Percentiles rank a stretch among this genome's conserved stretches.
These are phyloP conservation scores for Pluvialis apricaria DNA, from an alignment of 2,113 vertebrate species.

Conservation along the genomic window DNA sequence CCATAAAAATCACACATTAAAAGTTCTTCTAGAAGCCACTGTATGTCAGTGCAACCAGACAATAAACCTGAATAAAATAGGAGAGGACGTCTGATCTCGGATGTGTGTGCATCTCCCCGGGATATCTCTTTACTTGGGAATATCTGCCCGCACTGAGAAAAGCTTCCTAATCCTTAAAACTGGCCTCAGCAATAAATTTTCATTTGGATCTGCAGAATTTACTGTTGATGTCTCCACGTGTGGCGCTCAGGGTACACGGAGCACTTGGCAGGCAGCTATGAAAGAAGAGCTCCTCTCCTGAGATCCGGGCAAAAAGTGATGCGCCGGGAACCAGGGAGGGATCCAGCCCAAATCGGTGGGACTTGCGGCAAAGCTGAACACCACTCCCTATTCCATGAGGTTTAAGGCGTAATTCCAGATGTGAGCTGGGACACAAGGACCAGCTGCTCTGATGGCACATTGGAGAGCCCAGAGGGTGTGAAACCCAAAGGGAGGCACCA, in stretches of 20 bases:
- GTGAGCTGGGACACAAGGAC: fast-evolving
- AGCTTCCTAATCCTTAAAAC: not conserved
- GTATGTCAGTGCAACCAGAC: not conserved
- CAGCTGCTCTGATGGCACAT: fast-evolving
- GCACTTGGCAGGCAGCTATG: fast-evolving
- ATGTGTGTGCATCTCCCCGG: not conserved
- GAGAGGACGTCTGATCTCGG: not conserved
- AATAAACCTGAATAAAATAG: not conserved
- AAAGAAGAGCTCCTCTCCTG: not conserved
- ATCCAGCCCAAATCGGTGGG: not conserved
- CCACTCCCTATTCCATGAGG: fast-evolving
- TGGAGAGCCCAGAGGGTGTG: not conserved
- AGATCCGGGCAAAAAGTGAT: fast-evolving
- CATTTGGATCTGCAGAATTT: not conserved
- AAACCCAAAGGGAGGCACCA: not conserved
- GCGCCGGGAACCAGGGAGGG: not conserved
- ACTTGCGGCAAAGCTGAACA: not conserved
- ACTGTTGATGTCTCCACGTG: not conserved
- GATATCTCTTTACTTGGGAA: not conserved
- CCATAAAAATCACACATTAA: not conserved
- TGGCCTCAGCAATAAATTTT: not conserved
- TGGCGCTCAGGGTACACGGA: not conserved
- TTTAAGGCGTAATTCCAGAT: not conserved
- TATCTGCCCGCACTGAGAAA: not conserved
- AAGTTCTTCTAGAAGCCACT: not conserved